These are phyloP conservation scores for Agrilus mali DNA, from an alignment of 2,888 invertebrate species.

Conservation along the genomic window DNA sequence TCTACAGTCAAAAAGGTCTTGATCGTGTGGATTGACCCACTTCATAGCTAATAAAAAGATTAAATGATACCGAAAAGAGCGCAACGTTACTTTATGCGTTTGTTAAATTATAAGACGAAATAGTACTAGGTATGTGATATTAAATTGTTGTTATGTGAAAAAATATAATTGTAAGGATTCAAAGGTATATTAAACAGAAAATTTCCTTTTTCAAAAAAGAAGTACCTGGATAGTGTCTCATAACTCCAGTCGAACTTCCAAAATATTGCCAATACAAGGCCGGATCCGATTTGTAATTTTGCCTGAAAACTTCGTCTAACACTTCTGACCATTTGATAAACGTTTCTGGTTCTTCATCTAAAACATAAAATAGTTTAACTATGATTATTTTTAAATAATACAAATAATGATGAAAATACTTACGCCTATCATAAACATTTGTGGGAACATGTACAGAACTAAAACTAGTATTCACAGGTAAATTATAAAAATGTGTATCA, in stretches of 20 bases:
- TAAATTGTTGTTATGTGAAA: too few species aligned
- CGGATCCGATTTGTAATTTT: conserved; percentile 80
- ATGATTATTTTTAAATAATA: neutral
- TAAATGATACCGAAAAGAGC: too few species aligned
- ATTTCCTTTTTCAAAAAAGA: neutral
- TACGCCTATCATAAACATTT: conserved; percentile 79
- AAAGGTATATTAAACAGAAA: conserved; percentile 7
- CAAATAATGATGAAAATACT: conserved; percentile 14
- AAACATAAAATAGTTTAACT: conserved; percentile 2
- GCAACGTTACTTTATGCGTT: too few species aligned
- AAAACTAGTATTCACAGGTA: conserved; percentile 62
- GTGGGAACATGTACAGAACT: conserved; percentile 91
- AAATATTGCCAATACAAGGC: conserved; percentile 96
- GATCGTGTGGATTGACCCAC: conserved; percentile 44
- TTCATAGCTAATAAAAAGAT: conserved; percentile 41
- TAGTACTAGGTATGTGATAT: too few species aligned
- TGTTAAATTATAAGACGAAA: too few species aligned
- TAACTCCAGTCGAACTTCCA: conserved; percentile 84
- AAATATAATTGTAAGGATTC: too few species aligned
- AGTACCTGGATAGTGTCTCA: conserved; percentile 73
- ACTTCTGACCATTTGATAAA: conserved; percentile 86
- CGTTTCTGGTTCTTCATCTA: conserved; percentile 42
- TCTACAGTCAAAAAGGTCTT: conserved; percentile 84
- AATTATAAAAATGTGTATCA: conserved; percentile 76
- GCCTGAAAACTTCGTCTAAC: conserved; percentile 69